Base-by-base conservation (phyloP, 1,140 invertebrate species). In the Drosophila orena region DNA sequence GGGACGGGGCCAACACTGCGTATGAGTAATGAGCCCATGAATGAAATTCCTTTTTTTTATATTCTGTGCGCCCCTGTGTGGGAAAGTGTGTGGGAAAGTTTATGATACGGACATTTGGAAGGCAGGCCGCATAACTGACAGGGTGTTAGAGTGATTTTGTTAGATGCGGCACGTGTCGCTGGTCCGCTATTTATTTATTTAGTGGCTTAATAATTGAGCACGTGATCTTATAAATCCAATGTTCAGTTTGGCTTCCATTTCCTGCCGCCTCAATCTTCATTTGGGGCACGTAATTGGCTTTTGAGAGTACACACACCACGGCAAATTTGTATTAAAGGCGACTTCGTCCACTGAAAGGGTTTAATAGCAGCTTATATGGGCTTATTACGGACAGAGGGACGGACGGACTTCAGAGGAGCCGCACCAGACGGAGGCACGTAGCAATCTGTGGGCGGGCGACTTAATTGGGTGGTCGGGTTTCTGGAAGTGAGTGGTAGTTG, bases 131-230 rank as follows among this genome's bases (percentile, higher is more conserved):
- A 75, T 76, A 76, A 76, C 56, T 76, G 73, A 59, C 61, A 59
- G 62, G 37, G 24, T 24, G 24, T 24, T 17, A 11, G 35, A 57
- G 35, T n/a, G 58, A 38, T 38, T 42, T 77, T 6, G 56, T 47
- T 30, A 15, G 49, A 35, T 50, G 68, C 27, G 71, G 79, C 83
- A 88, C 83, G 79, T 88, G 83, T 89, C 84, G 46, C 75, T 54
- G 78, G 74, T 37, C 76, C 52, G 76, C 79, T 77, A 79, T 89
- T 89, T 88, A 88, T 83, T 88, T 88, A 89, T 88, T 88, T 83
- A 79, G 84, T 89, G 84, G 79, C 83, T 88, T 83, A 88, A 88
- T 88, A 88, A 88, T 88, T 88, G 84, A 88, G 75, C 83, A 88
- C 83, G 84, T 88, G 83, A 88, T 88, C 83, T 89, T 88, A 83